Evolutionary conservation across 2,888 invertebrate genomes (phyloP).

Genomic region (Bombyx huttoni): DNA sequence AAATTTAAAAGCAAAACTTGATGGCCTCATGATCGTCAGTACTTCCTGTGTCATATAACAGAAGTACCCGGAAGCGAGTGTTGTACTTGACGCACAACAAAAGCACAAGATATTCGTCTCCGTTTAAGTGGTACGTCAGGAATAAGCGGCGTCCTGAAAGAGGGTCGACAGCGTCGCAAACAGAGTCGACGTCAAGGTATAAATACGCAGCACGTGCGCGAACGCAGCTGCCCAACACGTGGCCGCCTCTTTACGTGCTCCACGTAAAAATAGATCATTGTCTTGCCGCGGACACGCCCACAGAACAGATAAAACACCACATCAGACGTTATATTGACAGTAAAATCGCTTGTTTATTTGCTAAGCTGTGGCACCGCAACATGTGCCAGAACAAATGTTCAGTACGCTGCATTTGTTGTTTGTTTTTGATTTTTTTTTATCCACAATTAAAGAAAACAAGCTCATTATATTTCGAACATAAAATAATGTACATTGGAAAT

Average conservation of each 20-base stretch:
- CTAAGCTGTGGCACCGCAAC: conserved; percentile 31
- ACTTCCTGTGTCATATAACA: too few relatives aligned
- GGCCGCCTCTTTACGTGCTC: conserved; percentile 55
- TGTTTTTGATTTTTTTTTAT: background rate
- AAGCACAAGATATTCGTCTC: background rate
- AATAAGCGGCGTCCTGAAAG: conserved; percentile 21
- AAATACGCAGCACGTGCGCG: conserved; percentile 66
- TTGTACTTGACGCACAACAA: background rate
- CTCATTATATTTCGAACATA: background rate
- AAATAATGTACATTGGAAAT: too few relatives aligned
- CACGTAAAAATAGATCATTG: conserved; percentile 67
- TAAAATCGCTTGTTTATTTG: conserved; percentile 50
- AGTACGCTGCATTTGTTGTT: background rate
- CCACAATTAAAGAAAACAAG: background rate
- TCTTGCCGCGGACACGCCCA: conserved; percentile 58
- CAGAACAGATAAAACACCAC: conserved; percentile 64
- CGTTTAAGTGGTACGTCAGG: background rate
- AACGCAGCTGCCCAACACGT: conserved; percentile 67
- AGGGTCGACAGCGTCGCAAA: conserved; percentile 30
- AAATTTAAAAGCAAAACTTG: too few relatives aligned
- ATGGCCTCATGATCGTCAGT: too few relatives aligned
- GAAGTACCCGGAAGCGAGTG: background rate
- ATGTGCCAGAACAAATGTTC: conserved; percentile 12
- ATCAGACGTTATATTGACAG: conserved; percentile 53
- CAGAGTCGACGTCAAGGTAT: conserved; percentile 33